Conservation (phyloP, 2,797 vertebrate genomes). For the Corythornis leucogaster region DNA sequence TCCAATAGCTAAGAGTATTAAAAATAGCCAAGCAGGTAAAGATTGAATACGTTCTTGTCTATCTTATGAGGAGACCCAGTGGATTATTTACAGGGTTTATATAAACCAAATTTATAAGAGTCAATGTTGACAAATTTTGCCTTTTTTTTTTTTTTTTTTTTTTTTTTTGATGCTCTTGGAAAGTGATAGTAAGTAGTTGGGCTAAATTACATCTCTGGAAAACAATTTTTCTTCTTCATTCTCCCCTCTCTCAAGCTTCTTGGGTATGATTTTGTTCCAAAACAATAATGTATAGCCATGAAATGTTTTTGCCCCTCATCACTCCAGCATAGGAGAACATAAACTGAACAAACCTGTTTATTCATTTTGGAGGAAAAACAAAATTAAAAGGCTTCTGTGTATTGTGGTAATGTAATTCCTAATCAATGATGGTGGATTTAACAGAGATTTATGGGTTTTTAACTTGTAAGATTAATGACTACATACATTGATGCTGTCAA, state of each 20-base stretch:
- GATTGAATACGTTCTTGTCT: not conserved
- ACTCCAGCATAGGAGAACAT: slow-evolving; percentile 3
- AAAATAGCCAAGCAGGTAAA: not conserved
- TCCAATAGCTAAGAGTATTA: not conserved
- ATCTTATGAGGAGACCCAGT: not conserved
- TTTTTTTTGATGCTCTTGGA: not conserved
- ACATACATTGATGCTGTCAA: slow-evolving; percentile 20
- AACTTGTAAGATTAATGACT: slow-evolving; percentile 56
- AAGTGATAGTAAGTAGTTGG: not conserved
- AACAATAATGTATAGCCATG: slow-evolving; percentile 40
- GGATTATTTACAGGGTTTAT: not conserved
- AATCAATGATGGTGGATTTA: slow-evolving; percentile 47
- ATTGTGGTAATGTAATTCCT: slow-evolving; percentile 70
- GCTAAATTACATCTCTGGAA: not conserved
- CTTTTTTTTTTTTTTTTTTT: no score
- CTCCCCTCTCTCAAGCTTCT: not conserved
- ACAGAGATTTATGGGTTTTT: slow-evolving; percentile 59
- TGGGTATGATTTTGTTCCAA: slow-evolving; percentile 9
- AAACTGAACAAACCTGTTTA: slow-evolving; percentile 45
- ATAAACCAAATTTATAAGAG: not conserved
- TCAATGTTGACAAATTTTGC: not conserved
- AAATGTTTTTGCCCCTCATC: slow-evolving; percentile 40
- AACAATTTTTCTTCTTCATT: not conserved
- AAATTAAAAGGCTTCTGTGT: slow-evolving; percentile 75
- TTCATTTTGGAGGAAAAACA: slow-evolving; percentile 53